Base-by-base conservation (phyloP, 2,888 invertebrate genomes). In the Imbricaverruca yamaguchii region DNA sequence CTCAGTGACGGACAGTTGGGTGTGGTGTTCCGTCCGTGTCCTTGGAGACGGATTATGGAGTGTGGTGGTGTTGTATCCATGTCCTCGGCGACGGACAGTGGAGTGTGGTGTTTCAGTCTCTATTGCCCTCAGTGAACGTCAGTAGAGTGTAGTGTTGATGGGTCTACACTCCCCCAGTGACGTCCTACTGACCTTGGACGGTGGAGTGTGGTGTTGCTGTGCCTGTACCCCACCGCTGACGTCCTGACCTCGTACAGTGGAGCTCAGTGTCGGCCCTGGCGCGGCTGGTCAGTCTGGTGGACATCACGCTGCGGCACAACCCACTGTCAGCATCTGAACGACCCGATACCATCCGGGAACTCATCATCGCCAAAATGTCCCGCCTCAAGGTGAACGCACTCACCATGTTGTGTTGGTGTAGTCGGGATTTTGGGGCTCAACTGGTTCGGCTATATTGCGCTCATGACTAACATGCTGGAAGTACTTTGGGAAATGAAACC, bases 181-280 rank as follows among this genome's bases (percentile, higher is more conserved):
- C 39, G 39, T 39, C 39, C 39, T 39, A 1, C 39, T 39, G 39
- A 39, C 39, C 39, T 39, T 39, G 39, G 10, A 15, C 69, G 39
- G 95, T 94, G 94, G 93, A 89, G 90, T 39, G 39, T 4, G 4
- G 39, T 39, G 39, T 63, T 63, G n/a, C 4, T n/a, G n/a, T 21
- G 63, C 21, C n/a, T 18, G 21, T 21, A 18, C 18, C 4, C 18
- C 21, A 8, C 61, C 61, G 15, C 1, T 61, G 39, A 39, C 39
- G 39, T 39, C 39, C 39, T 39, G 39, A 39, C 39, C 39, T 39
- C 4, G 39, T 11, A 15, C 69, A 69, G 95, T 94, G 94, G 93
- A 89, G 90, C 84, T 92, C 93, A 2, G 89, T 97, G 57, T 93
- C 93, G 85, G 95, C 96, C 87, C 88, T 97, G 85, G 92, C 94